Percentiles rank a stretch among this genome's conserved stretches.
These are phyloP conservation scores for Euzophera pinguis DNA, from an alignment of 2,888 invertebrate species.

Conservation along the genomic window DNA sequence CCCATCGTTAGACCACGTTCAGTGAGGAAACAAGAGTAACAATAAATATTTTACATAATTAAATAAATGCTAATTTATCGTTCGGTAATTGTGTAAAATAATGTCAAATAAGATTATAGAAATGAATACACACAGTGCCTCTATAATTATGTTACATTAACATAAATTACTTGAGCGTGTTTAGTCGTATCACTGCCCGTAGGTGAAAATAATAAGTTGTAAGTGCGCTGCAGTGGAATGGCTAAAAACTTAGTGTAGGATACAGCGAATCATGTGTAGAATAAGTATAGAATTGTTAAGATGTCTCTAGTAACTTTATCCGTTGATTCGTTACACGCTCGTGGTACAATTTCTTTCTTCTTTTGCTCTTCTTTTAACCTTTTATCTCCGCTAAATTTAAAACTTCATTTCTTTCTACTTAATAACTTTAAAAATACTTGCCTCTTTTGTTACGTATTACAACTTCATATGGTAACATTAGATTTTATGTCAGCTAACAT, in stretches of 20 bases:
- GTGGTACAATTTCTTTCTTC: conserved; percentile 53
- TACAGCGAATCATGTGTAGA: conserved; percentile 62
- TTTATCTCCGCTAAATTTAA: conserved; percentile 14
- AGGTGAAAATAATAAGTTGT: conserved; percentile 21
- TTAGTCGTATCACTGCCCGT: conserved; percentile 65
- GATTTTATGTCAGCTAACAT: conserved; percentile 44
- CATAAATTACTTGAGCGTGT: conserved; percentile 76
- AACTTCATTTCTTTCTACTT: conserved; percentile 10
- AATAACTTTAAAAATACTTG: conserved; percentile 15
- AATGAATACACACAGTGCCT: conserved; percentile 80
- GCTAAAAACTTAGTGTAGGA: conserved; percentile 66
- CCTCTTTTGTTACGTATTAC: conserved; percentile 47
- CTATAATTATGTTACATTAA: conserved; percentile 81
- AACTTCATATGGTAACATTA: conserved; percentile 38
- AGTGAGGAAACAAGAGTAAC: conserved; percentile 18
- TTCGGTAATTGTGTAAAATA: conserved; percentile 60
- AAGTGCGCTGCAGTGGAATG: conserved; percentile 54
- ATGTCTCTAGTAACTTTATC: conserved; percentile 49
- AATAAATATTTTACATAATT: conserved; percentile 33
- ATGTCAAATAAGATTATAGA: conserved; percentile 64
- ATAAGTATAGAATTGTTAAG: conserved; percentile 59
- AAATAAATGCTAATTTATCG: conserved; percentile 37
- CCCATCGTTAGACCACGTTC: conserved; percentile 1
- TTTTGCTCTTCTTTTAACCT: conserved; percentile 31
- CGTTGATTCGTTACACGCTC: conserved; percentile 42